phyloP scores from a whole-genome alignment of 2,888 invertebrate genomes.

The Harpalus rubripes region DNA sequence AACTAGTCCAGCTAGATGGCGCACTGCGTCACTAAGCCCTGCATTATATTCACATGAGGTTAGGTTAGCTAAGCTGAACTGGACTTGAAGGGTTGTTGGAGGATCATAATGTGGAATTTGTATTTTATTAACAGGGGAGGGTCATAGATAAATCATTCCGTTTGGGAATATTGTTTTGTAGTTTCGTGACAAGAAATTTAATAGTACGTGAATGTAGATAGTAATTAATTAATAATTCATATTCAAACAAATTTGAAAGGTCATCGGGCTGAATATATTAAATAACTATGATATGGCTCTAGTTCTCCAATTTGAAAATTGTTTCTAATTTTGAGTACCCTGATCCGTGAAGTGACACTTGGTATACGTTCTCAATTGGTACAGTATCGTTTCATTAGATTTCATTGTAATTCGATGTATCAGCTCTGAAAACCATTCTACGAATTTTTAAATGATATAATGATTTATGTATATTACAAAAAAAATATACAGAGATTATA shows the following conservation, averaged over 20 bases:
- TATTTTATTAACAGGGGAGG: constrained; percentile 24
- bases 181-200: neutral
- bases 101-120: constrained; percentile 30
- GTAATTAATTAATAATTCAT: neutral
- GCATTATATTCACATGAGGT: constrained; percentile 73
- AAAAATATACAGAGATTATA: too few species aligned
- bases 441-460: too few species aligned
- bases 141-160: neutral
- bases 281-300: too few species aligned
- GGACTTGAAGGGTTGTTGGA: constrained; percentile 27
- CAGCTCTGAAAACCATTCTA: too few species aligned
- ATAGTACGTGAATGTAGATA: neutral
- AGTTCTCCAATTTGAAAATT: too few species aligned
- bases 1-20: constrained; percentile 3
- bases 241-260: neutral
- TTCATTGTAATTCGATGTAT: too few species aligned
- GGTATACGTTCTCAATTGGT: too few species aligned
- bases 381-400: too few species aligned
- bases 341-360: too few species aligned
- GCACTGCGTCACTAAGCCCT: constrained; percentile 72
- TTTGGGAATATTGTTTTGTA: neutral
- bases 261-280: too few species aligned
- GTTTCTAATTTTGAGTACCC: too few species aligned
- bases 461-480: too few species aligned
- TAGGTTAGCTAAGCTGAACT: neutral